Percentiles rank a stretch among this genome's conserved stretches.
phyloP scores from a whole-genome alignment of 92 coral and sea anemone genomes.

The Nematostella vectensis region DNA sequence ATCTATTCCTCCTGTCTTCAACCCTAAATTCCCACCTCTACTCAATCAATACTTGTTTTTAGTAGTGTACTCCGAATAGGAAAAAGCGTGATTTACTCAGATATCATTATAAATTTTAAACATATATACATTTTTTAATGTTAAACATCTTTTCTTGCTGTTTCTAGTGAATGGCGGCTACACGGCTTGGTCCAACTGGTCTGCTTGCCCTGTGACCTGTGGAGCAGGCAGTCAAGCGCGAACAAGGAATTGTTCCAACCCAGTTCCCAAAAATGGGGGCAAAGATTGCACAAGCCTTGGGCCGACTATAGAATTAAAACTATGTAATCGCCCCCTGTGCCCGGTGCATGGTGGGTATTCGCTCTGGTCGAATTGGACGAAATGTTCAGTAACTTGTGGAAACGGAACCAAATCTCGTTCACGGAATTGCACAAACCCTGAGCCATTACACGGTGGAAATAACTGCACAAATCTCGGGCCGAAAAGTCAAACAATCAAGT shows the following conservation, averaged over 20 bases:
- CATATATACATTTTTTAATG: no score
- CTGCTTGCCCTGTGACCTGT: conserved; percentile 9
- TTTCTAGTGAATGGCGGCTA: conserved; percentile 18
- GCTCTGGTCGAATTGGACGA: conserved; percentile 20
- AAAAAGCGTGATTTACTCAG: no score
- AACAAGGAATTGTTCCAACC: conserved; percentile 11
- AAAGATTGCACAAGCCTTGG: neutral
- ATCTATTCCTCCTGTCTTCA: neutral
- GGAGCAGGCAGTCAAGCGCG: conserved; percentile 4
- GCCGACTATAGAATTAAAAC: neutral
- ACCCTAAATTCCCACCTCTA: no score
- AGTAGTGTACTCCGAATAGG: no score
- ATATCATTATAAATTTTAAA: no score
- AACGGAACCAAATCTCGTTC: conserved; percentile 2
- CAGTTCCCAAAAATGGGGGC: neutral
- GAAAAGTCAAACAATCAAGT: neutral
- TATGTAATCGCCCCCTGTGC: neutral
- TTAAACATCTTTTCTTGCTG: no score
- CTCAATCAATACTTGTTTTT: no score
- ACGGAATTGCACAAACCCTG: conserved; percentile 12
- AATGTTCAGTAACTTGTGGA: conserved; percentile 15
- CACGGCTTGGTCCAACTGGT: conserved; percentile 20
- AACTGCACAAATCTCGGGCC: conserved; percentile 14
- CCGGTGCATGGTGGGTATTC: conserved; percentile 18
- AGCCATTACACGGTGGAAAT: conserved; percentile 5